Evolutionary conservation across 2,888 invertebrate genomes (phyloP), one percentile per base, ranked within the genome.

Genomic region (Trachelus troglodyta): DNA sequence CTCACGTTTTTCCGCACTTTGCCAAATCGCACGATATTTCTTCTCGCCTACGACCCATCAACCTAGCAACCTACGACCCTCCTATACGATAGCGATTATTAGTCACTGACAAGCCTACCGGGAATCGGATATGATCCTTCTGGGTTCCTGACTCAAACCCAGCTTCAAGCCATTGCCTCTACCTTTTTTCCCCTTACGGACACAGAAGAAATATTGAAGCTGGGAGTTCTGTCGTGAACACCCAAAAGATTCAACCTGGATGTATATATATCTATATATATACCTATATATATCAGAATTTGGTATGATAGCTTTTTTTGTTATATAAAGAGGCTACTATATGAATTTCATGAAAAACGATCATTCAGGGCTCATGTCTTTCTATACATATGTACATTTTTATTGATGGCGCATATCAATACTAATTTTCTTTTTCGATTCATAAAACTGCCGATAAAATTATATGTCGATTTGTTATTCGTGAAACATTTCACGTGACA

Each of bases 1-100:
- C 79, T 75, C 73, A 40, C 40, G 34, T 81, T 78, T 77, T 76
- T 76, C 75, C 80, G 77, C 74, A 80, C 81, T 76, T 81, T 77
- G 77, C 71, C 73, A 71, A 71, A 71, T 71, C 71, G 71, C 71
- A 33, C 30, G 31, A 71, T 71, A 71, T 34, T 34, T 71, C 31
- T 33, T 31, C 12, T 34, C 71, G 15, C 31, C 31, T 71, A 71
- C 71, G 15, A 15, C 71, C n/a, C 34, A 30, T 34, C 30, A 30
- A 75, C 23, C 56, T 23, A 75, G 68, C 11, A 69, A n/a, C 56
- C 40, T 34, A 35, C 31, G 69, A n/a, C 33, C 75, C 75, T 69
- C 73, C 74, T 40, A n/a, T 4, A 12, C 31, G 71, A 76, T 30
- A 73, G n/a, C 73, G 40, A 35, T 56, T 76, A 71, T 71, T 37